Conservation (phyloP, 2,888 invertebrate genomes). For the Invenusta paracnida region DNA sequence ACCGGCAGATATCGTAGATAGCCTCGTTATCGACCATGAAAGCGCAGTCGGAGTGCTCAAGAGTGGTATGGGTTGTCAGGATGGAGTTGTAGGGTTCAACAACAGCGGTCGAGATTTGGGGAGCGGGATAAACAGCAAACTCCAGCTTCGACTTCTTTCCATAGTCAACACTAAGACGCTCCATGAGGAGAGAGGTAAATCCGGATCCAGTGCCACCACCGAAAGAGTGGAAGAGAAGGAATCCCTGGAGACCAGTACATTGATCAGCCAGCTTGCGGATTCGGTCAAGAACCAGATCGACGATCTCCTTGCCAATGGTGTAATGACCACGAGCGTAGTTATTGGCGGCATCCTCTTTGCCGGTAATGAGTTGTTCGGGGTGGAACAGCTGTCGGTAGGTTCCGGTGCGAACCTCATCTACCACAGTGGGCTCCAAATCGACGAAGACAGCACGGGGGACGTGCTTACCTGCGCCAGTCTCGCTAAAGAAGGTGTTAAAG, state of each 20-base stretch:
- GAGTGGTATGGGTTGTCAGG: conserved; percentile 53
- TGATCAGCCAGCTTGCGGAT: conserved; percentile 71
- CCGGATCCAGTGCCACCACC: conserved; percentile 58
- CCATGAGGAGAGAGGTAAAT: conserved; percentile 58
- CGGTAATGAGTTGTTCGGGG: conserved; percentile 58
- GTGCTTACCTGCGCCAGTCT: not conserved
- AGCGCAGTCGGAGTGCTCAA: conserved; percentile 54
- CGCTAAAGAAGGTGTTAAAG: not conserved
- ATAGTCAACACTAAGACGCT: conserved; percentile 52
- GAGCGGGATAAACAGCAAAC: conserved; percentile 55
- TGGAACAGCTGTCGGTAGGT: conserved; percentile 57
- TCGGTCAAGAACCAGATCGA: conserved; percentile 70
- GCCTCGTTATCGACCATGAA: conserved; percentile 65
- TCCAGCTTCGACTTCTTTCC: conserved; percentile 57
- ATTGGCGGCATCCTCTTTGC: conserved; percentile 80
- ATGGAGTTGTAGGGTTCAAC: conserved; percentile 56
- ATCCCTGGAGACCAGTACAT: conserved; percentile 67
- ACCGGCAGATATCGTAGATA: conserved; percentile 67
- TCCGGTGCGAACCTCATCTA: conserved; percentile 50
- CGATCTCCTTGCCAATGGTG: conserved; percentile 72
- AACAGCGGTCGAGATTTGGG: conserved; percentile 53
- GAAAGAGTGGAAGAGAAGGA: conserved; percentile 56
- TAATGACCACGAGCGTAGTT: conserved; percentile 77
- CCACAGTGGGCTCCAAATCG: not conserved
- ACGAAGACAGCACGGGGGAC: not conserved